Conservation (phyloP, 2,113 vertebrate species). For the Hassar affinis region DNA sequence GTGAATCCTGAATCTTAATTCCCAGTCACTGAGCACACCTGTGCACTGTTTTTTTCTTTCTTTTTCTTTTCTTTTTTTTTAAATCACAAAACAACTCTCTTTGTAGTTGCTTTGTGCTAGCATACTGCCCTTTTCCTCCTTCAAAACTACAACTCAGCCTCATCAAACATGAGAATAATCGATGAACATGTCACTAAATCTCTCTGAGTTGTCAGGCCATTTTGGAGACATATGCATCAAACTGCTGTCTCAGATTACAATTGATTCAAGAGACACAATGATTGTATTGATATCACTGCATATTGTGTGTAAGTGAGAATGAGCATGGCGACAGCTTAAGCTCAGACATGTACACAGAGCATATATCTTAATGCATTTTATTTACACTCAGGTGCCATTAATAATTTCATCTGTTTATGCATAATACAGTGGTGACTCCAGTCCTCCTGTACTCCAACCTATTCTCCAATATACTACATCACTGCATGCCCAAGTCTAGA, state of each 20-base stretch:
- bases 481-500: not conserved
- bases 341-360: not conserved
- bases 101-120: not conserved
- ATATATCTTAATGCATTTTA: not conserved
- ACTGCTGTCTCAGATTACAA: constrained; percentile 46
- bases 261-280: constrained; percentile 40
- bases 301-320: not conserved
- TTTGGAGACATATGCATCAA: constrained; percentile 41
- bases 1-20: not conserved
- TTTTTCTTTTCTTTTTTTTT: not conserved
- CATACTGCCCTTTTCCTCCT: constrained; percentile 26
- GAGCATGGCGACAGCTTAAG: not conserved
- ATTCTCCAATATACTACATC: not conserved
- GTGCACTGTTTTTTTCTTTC: not conserved
- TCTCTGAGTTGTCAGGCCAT: constrained; percentile 25
- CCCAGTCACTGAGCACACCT: not conserved
- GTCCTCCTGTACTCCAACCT: not conserved
- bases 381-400: not conserved
- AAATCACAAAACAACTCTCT: not conserved
- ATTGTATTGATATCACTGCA: constrained; percentile 28
- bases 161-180: constrained; percentile 43
- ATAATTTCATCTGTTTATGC: not conserved
- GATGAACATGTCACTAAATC: constrained; percentile 43
- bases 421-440: not conserved
- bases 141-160: constrained; percentile 6